A percentile compares a stretch with the other conserved stretches of the same genome.
Evolutionary conservation across 2,797 vertebrate genomes (phyloP).

Genomic region (Crocodylus rhombifer): DNA sequence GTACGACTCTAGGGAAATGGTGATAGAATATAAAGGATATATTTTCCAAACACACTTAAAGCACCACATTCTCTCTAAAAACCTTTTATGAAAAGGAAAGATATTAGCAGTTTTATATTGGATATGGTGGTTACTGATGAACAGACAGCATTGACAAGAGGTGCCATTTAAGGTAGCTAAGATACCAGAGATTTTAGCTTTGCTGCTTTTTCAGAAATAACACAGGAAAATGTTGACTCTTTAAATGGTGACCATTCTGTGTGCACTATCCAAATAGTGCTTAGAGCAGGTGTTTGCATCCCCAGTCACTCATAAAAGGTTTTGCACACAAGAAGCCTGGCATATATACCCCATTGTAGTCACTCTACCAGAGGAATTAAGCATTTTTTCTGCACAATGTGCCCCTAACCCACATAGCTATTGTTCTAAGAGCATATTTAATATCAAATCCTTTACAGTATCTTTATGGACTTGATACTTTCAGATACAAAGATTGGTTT

Average conservation of each 20-base stretch:
- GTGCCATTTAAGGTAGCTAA: background rate
- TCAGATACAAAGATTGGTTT: background rate
- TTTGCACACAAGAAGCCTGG: background rate
- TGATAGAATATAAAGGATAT: background rate
- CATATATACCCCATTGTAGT: no score
- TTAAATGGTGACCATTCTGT: background rate
- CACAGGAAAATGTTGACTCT: background rate
- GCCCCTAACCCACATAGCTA: background rate
- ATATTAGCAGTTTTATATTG: background rate
- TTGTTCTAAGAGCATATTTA: background rate
- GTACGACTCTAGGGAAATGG: background rate
- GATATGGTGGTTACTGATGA: background rate
- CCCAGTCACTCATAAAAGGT: background rate
- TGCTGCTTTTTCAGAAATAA: background rate
- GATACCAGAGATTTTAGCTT: background rate
- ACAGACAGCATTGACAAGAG: background rate
- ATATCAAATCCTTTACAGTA: background rate
- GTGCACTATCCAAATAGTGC: background rate
- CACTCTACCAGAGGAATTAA: background rate
- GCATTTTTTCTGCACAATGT: background rate
- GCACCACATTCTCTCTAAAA: background rate
- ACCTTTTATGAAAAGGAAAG: background rate
- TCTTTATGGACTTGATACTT: background rate
- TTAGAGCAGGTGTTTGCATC: background rate
- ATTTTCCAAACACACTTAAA: background rate